Evolutionary conservation across 1,140 invertebrate genomes (phyloP).

Genomic region (Lepeophtheirus salmonis): DNA sequence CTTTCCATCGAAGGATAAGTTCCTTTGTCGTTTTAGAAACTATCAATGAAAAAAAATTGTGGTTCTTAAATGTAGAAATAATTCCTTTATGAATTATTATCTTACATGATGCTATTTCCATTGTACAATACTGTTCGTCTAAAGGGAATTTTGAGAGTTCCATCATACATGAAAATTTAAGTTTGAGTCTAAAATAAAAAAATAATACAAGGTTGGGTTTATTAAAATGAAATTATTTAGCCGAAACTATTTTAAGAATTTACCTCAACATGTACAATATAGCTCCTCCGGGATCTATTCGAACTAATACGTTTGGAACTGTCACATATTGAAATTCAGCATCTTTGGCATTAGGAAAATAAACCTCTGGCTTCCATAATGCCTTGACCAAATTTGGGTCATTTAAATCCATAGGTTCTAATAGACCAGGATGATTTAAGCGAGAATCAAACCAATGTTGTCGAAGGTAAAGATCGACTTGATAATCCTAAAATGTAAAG

Average conservation of each 20-base stretch:
- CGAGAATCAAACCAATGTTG: conserved; percentile 37
- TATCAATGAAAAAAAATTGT: conserved; percentile 30
- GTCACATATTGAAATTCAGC: conserved; percentile 44
- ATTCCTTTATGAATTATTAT: conserved; percentile 17
- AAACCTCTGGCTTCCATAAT: conserved; percentile 47
- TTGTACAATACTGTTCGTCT: conserved; percentile 38
- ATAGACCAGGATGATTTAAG: conserved; percentile 32
- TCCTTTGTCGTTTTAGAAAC: conserved; percentile 16
- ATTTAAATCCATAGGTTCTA: conserved; percentile 34
- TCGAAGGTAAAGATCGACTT: conserved; percentile 38
- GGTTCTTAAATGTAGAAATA: conserved; percentile 25
- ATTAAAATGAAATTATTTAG: not conserved
- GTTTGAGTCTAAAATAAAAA: conserved; percentile 32
- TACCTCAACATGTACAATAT: conserved; percentile 44
- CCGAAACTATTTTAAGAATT: conserved; percentile 3
- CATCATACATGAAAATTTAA: conserved; percentile 43
- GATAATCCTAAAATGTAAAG: conserved; percentile 41
- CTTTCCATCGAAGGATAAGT: conserved; percentile 22
- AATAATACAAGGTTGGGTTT: not conserved
- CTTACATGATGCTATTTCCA: conserved; percentile 40
- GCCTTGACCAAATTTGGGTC: conserved; percentile 37
- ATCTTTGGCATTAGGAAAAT: conserved; percentile 46
- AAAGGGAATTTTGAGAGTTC: conserved; percentile 39
- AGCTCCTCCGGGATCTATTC: conserved; percentile 39
- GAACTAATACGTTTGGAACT: conserved; percentile 44